phyloP scores from a whole-genome alignment of 2,888 invertebrate species.

The Scaptomyza tumidula region DNA sequence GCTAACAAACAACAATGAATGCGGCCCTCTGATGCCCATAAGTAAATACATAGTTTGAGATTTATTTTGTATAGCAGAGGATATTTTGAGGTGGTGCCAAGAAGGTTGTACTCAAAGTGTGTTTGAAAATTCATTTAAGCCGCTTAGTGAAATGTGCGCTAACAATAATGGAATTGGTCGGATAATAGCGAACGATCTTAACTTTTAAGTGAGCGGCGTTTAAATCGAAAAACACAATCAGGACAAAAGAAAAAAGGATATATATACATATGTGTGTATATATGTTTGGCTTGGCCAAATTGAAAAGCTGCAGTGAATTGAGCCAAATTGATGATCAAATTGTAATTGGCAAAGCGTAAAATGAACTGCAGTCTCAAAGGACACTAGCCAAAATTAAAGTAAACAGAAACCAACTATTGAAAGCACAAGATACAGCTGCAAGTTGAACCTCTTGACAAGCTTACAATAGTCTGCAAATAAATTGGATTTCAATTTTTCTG shows the following conservation, averaged over 20 bases:
- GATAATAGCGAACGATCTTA: conserved; percentile 60
- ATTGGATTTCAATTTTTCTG: conserved; percentile 65
- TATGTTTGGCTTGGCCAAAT: conserved; percentile 12
- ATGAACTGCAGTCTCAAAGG: conserved; percentile 61
- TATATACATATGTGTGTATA: background rate
- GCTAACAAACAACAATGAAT: conserved; percentile 65
- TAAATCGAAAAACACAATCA: conserved; percentile 45
- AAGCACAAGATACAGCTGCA: conserved; percentile 23
- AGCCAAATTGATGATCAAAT: conserved; percentile 53
- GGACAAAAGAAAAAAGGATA: background rate
- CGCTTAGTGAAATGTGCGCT: conserved; percentile 69
- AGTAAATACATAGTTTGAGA: conserved; percentile 78
- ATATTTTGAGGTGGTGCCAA: background rate
- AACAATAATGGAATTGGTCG: conserved; percentile 64
- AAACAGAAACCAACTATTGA: conserved; percentile 33
- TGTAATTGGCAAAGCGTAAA: conserved; percentile 64
- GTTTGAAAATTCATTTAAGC: conserved; percentile 71
- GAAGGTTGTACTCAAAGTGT: conserved; percentile 25
- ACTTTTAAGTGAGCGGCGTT: conserved; percentile 56
- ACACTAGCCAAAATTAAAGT: conserved; percentile 46
- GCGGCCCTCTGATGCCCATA: conserved; percentile 65
- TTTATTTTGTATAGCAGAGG: conserved; percentile 54
- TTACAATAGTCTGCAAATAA: conserved; percentile 67
- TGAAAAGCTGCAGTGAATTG: conserved; percentile 20
- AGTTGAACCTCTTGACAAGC: conserved; percentile 55